A percentile compares a stretch with the other conserved stretches of the same genome.
Conservation (phyloP, 2,888 invertebrate species). For the Aspidiotus destructor region DNA sequence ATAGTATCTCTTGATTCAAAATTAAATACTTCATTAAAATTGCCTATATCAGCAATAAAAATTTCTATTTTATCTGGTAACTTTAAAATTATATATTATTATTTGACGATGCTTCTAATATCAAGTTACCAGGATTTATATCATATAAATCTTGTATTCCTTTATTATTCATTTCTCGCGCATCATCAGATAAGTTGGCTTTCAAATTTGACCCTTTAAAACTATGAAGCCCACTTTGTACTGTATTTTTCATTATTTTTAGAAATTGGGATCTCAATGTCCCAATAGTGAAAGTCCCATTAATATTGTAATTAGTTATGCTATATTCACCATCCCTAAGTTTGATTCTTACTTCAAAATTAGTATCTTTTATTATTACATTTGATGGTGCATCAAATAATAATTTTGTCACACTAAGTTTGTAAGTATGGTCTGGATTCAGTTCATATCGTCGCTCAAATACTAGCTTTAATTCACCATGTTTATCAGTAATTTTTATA, state of each 20-base stretch:
- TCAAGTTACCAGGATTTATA: neutral
- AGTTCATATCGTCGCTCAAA: constrained; percentile 1
- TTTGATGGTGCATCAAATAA: constrained; percentile 1
- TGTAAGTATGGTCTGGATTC: constrained; percentile 4
- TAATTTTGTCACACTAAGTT: constrained; percentile 1
- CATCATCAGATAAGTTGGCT: constrained; percentile 1
- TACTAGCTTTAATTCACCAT: constrained; percentile 2
- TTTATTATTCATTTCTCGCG: neutral
- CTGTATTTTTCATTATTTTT: constrained; percentile 4
- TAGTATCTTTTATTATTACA: neutral
- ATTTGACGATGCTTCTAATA: neutral
- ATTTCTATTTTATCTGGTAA: too few relatives aligned
- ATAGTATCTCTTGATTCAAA: too few relatives aligned
- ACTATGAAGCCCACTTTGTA: constrained; percentile 4
- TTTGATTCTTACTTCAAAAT: constrained; percentile 2
- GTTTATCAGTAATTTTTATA: constrained; percentile 2
- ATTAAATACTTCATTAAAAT: too few relatives aligned
- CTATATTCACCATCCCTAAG: neutral
- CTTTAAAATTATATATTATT: too few relatives aligned
- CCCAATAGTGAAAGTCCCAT: constrained; percentile 4
- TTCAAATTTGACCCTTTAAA: constrained; percentile 4
- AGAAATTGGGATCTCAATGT: constrained; percentile 4
- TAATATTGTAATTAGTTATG: neutral
- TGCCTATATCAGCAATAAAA: too few relatives aligned
- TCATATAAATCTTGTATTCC: constrained; percentile 4